Conservation (phyloP, 2,888 invertebrate species). For the Lysandra coridon region DNA sequence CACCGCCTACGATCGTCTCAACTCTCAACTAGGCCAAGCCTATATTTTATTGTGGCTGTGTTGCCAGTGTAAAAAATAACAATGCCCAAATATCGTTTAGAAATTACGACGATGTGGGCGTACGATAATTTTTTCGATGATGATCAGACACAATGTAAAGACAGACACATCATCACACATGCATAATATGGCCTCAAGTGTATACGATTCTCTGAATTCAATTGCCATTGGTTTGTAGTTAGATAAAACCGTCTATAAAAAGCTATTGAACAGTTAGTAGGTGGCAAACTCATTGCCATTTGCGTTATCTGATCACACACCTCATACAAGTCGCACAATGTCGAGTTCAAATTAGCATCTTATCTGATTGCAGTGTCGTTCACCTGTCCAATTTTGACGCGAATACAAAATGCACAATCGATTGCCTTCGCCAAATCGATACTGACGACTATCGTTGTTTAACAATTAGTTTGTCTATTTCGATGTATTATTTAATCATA, state of each 20-base stretch:
- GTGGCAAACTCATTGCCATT: neutral
- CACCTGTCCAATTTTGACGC: slow-evolving; percentile 29
- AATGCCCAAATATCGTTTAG: neutral
- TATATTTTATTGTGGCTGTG: neutral
- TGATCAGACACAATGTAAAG: neutral
- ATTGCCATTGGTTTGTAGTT: neutral
- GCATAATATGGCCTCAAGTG: neutral
- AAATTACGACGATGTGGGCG: neutral
- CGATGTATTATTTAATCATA: neutral
- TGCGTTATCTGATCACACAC: slow-evolving; percentile 15
- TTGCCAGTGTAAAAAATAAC: neutral
- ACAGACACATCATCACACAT: neutral
- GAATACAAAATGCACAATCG: slow-evolving; percentile 2
- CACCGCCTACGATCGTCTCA: neutral
- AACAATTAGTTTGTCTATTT: neutral
- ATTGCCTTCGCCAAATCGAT: neutral
- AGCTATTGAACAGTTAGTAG: neutral
- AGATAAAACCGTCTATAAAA: neutral
- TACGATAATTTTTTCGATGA: neutral
- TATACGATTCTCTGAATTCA: neutral
- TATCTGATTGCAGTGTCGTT: slow-evolving; percentile 32
- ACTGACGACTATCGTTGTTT: neutral
- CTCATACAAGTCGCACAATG: neutral
- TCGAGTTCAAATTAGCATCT: slow-evolving; percentile 23
- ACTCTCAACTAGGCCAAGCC: slow-evolving; percentile 5